Evolutionary conservation across 2,113 vertebrate species (phyloP), one percentile per base, ranked within the genome.

Genomic region (Gopherus evgoodei): DNA sequence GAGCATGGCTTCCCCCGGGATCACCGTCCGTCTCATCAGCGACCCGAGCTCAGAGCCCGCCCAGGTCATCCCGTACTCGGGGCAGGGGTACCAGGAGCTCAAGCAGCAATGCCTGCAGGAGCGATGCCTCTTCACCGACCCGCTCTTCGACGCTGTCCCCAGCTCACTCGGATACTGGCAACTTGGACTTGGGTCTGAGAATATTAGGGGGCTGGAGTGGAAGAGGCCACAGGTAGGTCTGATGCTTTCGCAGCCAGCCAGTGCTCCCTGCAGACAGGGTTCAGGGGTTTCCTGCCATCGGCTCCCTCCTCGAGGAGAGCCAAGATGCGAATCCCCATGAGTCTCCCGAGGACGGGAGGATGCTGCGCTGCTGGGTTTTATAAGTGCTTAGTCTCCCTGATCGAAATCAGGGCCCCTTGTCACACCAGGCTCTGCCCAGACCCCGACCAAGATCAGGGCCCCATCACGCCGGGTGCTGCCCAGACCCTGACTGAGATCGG

Each of bases 181-280:
- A 47, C 93, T 98, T 84, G 97, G 97, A 13, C 97, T 96, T 0
- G 31, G 96, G 57, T 97, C 97, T 0, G 82, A 91, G 87, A 92
- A 94, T 42, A 96, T 95, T 65, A 95, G 91, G 82, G 95, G 91
- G 19, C 96, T 98, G 95, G 52, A 95, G 35, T 98, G 98, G 98
- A 96, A 90, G 96, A 93, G 97, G 49, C 98, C 97, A 9, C 93
- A 97, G 84, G 98, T 98, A 96, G 86, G 94, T 80, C 22, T 17
- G 47, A n/a, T 29, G 4, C 11, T 42, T 47, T 59, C 62, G 4
- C 6, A 4, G 22, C 52, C 50, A 21, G 54, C 5, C 38, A 19
- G 5, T 11, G 44, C 24, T 10, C 47, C n/a, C 12, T 16, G 72
- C 22, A 16, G 27, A 11, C 13, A 47, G 50, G 16, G 49, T 10